These are phyloP conservation scores for Loris lydekkerianus DNA, from an alignment of 2,797 vertebrate species.

Conservation along the genomic window DNA sequence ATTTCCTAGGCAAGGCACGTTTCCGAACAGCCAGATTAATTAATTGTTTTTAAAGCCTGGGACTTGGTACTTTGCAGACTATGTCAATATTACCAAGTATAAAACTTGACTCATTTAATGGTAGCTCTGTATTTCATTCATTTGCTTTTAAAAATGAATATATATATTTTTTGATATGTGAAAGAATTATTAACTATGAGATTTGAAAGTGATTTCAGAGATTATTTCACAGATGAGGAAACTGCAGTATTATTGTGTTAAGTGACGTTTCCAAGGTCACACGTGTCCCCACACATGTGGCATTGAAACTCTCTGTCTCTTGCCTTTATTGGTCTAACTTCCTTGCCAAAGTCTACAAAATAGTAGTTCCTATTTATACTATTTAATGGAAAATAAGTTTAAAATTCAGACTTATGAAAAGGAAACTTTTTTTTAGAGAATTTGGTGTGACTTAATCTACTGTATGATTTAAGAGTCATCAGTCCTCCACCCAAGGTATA, in stretches of 20 bases:
- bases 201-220: conserved; percentile 18
- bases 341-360: conserved; percentile 11
- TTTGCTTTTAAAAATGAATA: conserved; percentile 25
- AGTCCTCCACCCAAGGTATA: background rate
- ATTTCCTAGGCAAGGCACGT: conserved; percentile 28
- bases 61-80: conserved; percentile 43
- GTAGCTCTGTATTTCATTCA: conserved; percentile 48
- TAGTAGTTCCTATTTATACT: background rate
- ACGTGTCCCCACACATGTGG: background rate
- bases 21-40: conserved; percentile 45
- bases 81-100: conserved; percentile 24
- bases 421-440: conserved; percentile 32
- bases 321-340: background rate
- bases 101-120: conserved; percentile 53
- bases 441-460: background rate
- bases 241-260: background rate
- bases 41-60: conserved; percentile 33
- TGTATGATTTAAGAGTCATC: background rate
- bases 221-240: conserved; percentile 60
- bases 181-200: background rate
- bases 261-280: conserved; percentile 1
- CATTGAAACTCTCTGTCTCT: background rate
- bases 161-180: background rate
- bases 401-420: background rate
- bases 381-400: conserved; percentile 48